phyloP scores from a whole-genome alignment of 2,888 invertebrate species.

The Rhagonycha fulva region DNA sequence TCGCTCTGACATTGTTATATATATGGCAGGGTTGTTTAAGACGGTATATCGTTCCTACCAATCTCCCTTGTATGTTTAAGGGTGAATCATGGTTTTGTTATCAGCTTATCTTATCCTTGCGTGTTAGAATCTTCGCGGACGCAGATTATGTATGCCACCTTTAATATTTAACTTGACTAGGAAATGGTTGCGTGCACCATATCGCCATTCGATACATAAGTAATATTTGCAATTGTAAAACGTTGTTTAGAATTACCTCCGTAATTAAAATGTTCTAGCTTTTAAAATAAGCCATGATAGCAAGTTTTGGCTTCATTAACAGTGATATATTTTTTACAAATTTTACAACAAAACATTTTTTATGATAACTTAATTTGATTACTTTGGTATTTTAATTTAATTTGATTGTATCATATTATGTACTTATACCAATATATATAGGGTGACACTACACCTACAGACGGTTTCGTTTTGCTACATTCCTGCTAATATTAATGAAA shows the following conservation, averaged over 20 bases:
- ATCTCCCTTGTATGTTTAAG: slow-evolving; percentile 42
- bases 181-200: slow-evolving; percentile 1
- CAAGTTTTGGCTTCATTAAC: not conserved
- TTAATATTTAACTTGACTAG: slow-evolving; percentile 28
- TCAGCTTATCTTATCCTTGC: slow-evolving; percentile 44
- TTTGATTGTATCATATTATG: too few relatives aligned
- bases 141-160: slow-evolving; percentile 38
- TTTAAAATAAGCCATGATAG: not conserved
- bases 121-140: slow-evolving; percentile 41
- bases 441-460: too few relatives aligned
- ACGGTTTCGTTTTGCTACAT: too few relatives aligned
- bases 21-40: slow-evolving; percentile 33
- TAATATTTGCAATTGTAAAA: not conserved
- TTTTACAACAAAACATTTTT: not conserved
- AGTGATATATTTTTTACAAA: not conserved
- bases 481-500: too few relatives aligned
- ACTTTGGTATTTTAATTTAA: too few relatives aligned
- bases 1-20: slow-evolving; percentile 29
- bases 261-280: not conserved
- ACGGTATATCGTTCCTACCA: slow-evolving; percentile 31
- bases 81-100: slow-evolving; percentile 43
- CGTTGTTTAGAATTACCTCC: not conserved
- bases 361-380: too few relatives aligned
- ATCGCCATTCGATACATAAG: not conserved
- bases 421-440: too few relatives aligned